Evolutionary conservation across 1,140 invertebrate genomes (phyloP), one percentile per base, ranked within the genome.

Genomic region (Samia ricini): DNA sequence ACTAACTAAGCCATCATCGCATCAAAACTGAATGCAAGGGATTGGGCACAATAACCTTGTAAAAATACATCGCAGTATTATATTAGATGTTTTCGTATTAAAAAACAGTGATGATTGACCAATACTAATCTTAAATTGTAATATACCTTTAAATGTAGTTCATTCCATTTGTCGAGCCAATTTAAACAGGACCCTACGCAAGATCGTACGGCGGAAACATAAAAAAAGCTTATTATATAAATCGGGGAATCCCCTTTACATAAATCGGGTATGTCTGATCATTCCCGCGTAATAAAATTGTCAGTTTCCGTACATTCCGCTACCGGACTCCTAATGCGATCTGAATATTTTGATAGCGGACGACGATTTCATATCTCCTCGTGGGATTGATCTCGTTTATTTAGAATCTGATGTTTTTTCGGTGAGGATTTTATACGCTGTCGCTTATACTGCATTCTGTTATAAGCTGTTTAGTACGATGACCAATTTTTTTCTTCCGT

Each of bases 301-400:
- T 29, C 26, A 42, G 15, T 48, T 20, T 48, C 18, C 22, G 12
- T 60, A n/a, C 56, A 21, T n/a, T 29, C 56, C 19, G 19, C 48
- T 2, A 23, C 54, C 33, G 48, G 48, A 29, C 24, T 20, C 20
- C 23, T 51, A 60, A 51, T 29, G 49, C 49, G 49, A 60, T 52
- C 20, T 52, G 59, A 52, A 52, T 60, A 60, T 60, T 60, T 60
- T 60, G 59, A 60, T 60, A 60, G 21, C 22, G 23, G 22, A 15
- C 10, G 33, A 42, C 33, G 33, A 42, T n/a, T 15, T 33, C 24
- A 60, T 19, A 56, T 56, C 18, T 29, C 18, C 22, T 56, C 24
- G 55, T 56, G 55, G 18, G 29, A 56, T 26, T 24, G 23, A 52
- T 22, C 10, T 22, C 20, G 10, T 52, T 52, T 52, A 52, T 52